A percentile compares a stretch with the other conserved stretches of the same genome.
Conservation (phyloP, 2,888 invertebrate species). For the Dilophus febrilis region DNA sequence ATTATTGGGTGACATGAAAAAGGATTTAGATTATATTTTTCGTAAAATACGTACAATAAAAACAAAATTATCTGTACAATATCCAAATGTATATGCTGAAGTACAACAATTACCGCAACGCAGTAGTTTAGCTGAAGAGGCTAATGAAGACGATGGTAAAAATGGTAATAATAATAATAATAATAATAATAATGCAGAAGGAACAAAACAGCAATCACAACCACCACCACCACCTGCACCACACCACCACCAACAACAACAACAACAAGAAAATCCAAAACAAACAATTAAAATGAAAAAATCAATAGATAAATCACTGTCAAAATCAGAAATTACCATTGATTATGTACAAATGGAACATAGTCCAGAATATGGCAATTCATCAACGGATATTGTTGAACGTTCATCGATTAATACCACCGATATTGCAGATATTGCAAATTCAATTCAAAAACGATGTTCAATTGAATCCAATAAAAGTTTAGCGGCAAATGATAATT, state of each 20-base stretch:
- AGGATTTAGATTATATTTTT: constrained; percentile 87
- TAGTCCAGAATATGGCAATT: constrained; percentile 27
- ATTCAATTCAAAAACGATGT: constrained; percentile 19
- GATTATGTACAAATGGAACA: constrained; percentile 31
- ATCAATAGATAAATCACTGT: constrained; percentile 11
- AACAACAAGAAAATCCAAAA: background rate
- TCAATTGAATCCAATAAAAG: constrained; percentile 25
- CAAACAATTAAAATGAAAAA: constrained; percentile 5
- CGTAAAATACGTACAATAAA: constrained; percentile 75
- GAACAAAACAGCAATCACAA: constrained; percentile 17
- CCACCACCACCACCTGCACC: constrained; percentile 22
- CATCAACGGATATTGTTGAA: constrained; percentile 15
- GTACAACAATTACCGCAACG: constrained; percentile 33
- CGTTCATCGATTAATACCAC: constrained; percentile 27
- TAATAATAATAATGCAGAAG: too few species aligned
- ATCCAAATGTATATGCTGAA: constrained; percentile 47
- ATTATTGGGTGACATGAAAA: constrained; percentile 76
- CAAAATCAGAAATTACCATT: constrained; percentile 20
- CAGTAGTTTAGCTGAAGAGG: constrained; percentile 31
- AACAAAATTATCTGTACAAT: constrained; percentile 56
- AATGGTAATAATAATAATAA: constrained; percentile 22
- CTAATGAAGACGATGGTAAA: constrained; percentile 29
- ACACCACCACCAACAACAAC: constrained; percentile 24
- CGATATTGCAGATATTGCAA: constrained; percentile 7
- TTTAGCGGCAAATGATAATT: constrained; percentile 42